Evolutionary conservation across 1,140 invertebrate species (phyloP), one percentile per base, ranked within the genome.

Genomic region (Caerostris extrusa): DNA sequence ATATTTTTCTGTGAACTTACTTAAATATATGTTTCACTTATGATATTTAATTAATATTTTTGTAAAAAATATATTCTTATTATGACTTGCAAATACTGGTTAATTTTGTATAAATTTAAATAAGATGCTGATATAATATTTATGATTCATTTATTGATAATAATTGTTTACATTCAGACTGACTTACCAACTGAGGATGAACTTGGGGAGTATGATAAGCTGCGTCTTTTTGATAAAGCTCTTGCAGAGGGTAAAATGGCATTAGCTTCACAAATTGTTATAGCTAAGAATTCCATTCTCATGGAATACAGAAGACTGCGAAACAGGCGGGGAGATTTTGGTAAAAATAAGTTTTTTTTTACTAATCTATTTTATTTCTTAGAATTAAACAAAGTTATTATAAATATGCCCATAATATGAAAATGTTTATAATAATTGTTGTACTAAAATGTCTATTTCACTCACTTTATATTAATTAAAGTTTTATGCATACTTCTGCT

Each of bases 171-270:
- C 3, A 50, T 64, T 67, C 12, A 94, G 94, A 91, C 90, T 5
- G 7, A 3, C 14, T 81, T 94, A 14, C 94, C 94, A 17, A 57
- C 83, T 91, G 83, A 91, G 17, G 90, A 94, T 57, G 90, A 94
- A n/a, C 55, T 91, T 12, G 67, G 91, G 14, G 94, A 88, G 8
- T 94, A 81, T 64, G 90, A 94, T 34, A n/a, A 88, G 34, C 50
- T 57, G 1, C 19, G 89, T 14, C 61, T 69, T 50, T 91, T 91
- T 87, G 94, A 94, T 3, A 94, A 81, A 82, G 67, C 67, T 50
- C 55, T 94, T 6, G 94, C 82, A 5, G 94, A 94, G 82, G 94
- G 94, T 2, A 87, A 88, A 77, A 91, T 91, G 90, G 60, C 89
- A 8, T 14, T 91, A 61, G 94, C 83, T 3, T 91, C 94, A 0